Percentiles rank a stretch among this genome's conserved stretches.
Conservation (phyloP, 2,888 invertebrate species). For the Troides oblongomaculatus region DNA sequence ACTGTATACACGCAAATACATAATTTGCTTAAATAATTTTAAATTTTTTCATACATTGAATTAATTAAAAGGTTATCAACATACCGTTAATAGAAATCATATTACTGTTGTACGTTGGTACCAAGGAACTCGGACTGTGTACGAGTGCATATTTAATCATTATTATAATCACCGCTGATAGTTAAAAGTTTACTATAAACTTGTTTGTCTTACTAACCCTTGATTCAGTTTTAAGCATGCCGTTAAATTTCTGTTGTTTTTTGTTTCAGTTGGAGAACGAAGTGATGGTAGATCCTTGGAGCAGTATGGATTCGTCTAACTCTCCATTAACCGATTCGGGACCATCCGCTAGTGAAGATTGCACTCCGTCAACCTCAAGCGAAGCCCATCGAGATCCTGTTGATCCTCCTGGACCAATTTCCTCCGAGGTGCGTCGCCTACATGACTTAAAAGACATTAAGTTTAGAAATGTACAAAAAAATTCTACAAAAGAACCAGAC, state of each 20-base stretch:
- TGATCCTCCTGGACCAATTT: slow-evolving; percentile 54
- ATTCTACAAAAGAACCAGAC: slow-evolving; percentile 53
- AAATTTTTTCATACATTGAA: too few relatives aligned
- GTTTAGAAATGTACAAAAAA: slow-evolving; percentile 47
- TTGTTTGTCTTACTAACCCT: slow-evolving; percentile 46
- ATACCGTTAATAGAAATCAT: too few relatives aligned
- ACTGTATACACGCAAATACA: too few relatives aligned
- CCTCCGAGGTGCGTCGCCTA: slow-evolving; percentile 61
- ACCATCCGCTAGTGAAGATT: slow-evolving; percentile 76
- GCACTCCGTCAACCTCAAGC: slow-evolving; percentile 72
- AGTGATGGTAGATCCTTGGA: slow-evolving; percentile 79
- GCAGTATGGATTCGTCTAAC: slow-evolving; percentile 79
- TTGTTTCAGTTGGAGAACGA: slow-evolving; percentile 81
- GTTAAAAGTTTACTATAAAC: slow-evolving; percentile 43
- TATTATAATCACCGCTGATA: too few relatives aligned
- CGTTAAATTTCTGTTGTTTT: slow-evolving; percentile 27
- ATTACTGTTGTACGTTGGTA: too few relatives aligned
- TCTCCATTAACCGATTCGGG: slow-evolving; percentile 77
- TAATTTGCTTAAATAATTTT: too few relatives aligned
- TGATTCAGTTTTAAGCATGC: slow-evolving; percentile 32
- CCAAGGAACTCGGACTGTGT: too few relatives aligned
- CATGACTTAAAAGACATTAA: slow-evolving; percentile 61
- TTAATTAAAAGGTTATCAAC: too few relatives aligned
- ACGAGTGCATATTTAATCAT: too few relatives aligned
- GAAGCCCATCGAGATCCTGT: slow-evolving; percentile 56